A percentile compares a stretch with the other conserved stretches of the same genome.
Evolutionary conservation across 2,888 invertebrate species (phyloP).

Genomic region (Mythimna albipuncta): DNA sequence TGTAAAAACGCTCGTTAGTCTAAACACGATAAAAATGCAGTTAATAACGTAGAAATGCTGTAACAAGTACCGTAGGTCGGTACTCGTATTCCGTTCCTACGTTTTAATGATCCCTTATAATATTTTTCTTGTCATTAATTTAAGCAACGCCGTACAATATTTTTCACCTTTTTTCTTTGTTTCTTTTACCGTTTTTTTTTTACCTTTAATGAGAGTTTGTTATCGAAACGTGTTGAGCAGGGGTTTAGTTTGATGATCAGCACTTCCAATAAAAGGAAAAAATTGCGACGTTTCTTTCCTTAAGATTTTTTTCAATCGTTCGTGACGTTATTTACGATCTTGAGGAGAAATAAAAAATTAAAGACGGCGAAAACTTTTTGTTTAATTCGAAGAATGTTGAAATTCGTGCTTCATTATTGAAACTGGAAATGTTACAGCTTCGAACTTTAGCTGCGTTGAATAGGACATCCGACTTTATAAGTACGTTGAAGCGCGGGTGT

Average conservation of each 20-base stretch:
- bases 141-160: constrained; percentile 51
- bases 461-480: not conserved
- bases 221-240: constrained; percentile 62
- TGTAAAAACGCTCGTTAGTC: constrained; percentile 38
- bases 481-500: too few species aligned
- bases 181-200: constrained; percentile 43
- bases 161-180: constrained; percentile 49
- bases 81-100: constrained; percentile 42
- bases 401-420: constrained; percentile 34
- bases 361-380: constrained; percentile 2
- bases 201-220: constrained; percentile 57
- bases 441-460: constrained; percentile 1
- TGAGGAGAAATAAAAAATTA: constrained; percentile 28
- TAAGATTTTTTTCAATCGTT: constrained; percentile 41
- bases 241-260: constrained; percentile 64
- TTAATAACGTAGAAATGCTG: constrained; percentile 45
- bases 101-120: constrained; percentile 62
- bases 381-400: constrained; percentile 26
- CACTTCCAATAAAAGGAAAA: constrained; percentile 52
- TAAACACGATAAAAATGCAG: constrained; percentile 40
- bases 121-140: constrained; percentile 63
- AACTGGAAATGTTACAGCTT: constrained; percentile 12
- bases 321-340: constrained; percentile 49
- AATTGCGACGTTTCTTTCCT: constrained; percentile 26
- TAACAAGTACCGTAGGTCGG: constrained; percentile 33